A percentile compares a stretch with the other conserved stretches of the same genome.
Evolutionary conservation across 2,888 invertebrate genomes (phyloP).

Genomic region (Melanostoma scalare): DNA sequence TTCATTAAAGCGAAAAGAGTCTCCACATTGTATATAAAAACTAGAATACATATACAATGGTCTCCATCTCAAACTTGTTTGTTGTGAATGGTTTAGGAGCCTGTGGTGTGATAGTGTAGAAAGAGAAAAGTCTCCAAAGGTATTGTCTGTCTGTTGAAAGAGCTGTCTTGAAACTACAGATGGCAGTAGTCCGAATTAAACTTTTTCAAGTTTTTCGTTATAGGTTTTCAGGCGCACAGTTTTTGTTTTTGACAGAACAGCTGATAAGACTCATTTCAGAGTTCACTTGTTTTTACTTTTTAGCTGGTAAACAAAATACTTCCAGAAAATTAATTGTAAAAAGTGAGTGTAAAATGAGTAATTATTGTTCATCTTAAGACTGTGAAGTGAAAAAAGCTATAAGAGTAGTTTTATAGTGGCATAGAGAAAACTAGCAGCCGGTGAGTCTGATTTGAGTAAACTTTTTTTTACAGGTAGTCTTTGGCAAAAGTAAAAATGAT

Average conservation of each 20-base stretch:
- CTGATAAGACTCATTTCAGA: not conserved
- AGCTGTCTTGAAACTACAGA: not conserved
- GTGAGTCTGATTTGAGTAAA: too few species aligned
- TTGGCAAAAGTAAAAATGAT: too few species aligned
- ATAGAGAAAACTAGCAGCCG: too few species aligned
- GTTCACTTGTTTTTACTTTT: not conserved
- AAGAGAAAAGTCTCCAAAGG: conserved; percentile 45
- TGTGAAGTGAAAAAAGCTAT: too few species aligned
- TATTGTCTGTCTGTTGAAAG: not conserved
- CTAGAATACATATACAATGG: too few species aligned
- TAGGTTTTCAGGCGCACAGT: conserved; percentile 1
- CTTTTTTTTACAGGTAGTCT: too few species aligned
- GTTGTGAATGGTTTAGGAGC: conserved; percentile 11
- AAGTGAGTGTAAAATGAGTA: too few species aligned
- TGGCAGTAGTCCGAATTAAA: not conserved
- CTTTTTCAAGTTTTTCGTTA: not conserved
- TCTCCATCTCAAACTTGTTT: too few species aligned
- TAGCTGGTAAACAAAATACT: not conserved
- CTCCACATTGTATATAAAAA: too few species aligned
- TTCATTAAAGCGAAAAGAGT: conserved; percentile 60
- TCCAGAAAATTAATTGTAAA: too few species aligned
- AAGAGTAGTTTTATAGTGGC: too few species aligned
- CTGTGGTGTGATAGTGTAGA: conserved; percentile 6
- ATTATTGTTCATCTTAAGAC: too few species aligned
- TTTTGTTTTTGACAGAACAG: conserved; percentile 15